Percentiles rank a stretch among this genome's conserved stretches.
Evolutionary conservation across 2,113 vertebrate genomes (phyloP).

Genomic region (Microtus oregoni): DNA sequence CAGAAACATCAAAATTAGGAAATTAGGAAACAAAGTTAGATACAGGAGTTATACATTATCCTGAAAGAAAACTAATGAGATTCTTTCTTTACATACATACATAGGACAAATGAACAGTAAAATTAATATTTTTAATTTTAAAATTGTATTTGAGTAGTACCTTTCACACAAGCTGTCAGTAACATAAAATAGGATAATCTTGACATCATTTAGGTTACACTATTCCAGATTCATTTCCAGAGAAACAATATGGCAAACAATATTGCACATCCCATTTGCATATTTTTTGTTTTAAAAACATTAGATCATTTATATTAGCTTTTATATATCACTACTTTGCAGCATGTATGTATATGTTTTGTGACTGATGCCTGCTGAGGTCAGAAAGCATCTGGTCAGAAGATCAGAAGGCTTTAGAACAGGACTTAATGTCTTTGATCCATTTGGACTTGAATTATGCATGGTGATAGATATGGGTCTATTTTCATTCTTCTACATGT

Average conservation of each 20-base stretch:
- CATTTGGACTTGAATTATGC: too few species aligned
- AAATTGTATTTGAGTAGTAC: background rate
- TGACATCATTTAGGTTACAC: background rate
- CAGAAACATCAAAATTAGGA: background rate
- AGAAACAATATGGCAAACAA: background rate
- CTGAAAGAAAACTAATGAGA: background rate
- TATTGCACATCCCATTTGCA: background rate
- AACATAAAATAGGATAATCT: background rate
- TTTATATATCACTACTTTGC: background rate
- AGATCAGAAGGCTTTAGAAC: too few species aligned
- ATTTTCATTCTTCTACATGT: too few species aligned
- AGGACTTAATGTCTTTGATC: too few species aligned
- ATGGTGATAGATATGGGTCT: too few species aligned
- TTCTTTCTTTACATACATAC: background rate
- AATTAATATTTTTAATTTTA: background rate
- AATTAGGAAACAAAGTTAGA: background rate
- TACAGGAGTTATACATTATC: background rate
- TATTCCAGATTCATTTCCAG: background rate
- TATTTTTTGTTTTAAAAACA: background rate
- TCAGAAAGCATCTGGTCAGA: background rate
- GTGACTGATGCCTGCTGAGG: background rate
- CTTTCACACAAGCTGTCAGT: background rate
- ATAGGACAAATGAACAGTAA: background rate
- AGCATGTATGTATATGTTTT: background rate
- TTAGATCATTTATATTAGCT: background rate